Percentiles rank a stretch among this genome's conserved stretches.
phyloP scores from a whole-genome alignment of 2,113 vertebrate genomes.

The Perca fluviatilis region DNA sequence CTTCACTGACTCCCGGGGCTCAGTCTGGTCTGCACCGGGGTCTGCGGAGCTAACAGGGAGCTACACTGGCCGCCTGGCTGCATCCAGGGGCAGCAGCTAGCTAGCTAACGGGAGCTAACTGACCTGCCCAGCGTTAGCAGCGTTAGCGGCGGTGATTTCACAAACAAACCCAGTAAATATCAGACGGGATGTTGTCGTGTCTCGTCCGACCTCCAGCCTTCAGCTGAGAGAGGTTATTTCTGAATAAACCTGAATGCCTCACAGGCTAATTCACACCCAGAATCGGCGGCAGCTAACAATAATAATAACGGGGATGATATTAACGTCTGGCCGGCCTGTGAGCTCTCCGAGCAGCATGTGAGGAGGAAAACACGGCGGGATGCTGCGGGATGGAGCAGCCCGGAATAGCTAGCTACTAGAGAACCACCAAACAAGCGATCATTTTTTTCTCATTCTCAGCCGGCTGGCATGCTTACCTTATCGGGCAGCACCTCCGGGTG shows the following conservation, averaged over 20 bases:
- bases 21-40: neutral
- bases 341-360: slow-evolving; percentile 35
- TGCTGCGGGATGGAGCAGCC: slow-evolving; percentile 49
- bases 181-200: neutral
- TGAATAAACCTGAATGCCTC: neutral
- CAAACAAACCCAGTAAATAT: slow-evolving; percentile 42
- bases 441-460: neutral
- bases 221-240: neutral
- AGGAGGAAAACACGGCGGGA: slow-evolving; percentile 58
- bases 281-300: neutral
- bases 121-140: slow-evolving; percentile 44
- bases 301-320: slow-evolving; percentile 17
- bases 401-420: neutral
- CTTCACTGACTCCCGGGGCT: neutral
- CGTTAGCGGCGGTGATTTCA: slow-evolving; percentile 24
- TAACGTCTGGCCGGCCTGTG: slow-evolving; percentile 46
- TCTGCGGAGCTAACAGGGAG: slow-evolving; percentile 6
- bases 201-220: neutral
- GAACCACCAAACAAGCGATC: neutral
- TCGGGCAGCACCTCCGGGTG: slow-evolving; percentile 20
- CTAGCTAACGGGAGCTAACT: slow-evolving; percentile 42
- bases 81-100: slow-evolving; percentile 40
- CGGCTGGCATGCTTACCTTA: slow-evolving; percentile 61
- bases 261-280: neutral
- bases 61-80: slow-evolving; percentile 27